phyloP scores from a whole-genome alignment of 2,113 vertebrate genomes.

The Lontra canadensis region DNA sequence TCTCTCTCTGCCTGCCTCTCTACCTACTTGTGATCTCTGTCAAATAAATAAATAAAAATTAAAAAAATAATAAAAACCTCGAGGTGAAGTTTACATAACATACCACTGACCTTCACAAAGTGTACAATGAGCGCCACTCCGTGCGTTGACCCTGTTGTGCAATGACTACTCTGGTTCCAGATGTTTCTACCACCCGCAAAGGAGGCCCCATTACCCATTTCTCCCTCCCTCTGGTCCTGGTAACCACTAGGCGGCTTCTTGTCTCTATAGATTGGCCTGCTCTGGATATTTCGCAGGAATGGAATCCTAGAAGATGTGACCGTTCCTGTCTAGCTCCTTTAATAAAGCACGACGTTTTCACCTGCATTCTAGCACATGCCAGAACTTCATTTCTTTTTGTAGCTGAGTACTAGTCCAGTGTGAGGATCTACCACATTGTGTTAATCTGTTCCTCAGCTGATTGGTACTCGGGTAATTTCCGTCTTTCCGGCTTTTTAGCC shows the following conservation, averaged over 20 bases:
- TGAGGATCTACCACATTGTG: neutral
- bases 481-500: accelerated
- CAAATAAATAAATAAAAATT: too few species aligned
- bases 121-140: neutral
- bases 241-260: neutral
- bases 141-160: too few species aligned
- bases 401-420: neutral
- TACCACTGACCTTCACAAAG: neutral
- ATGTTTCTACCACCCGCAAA: neutral
- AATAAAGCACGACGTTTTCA: neutral
- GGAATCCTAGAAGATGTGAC: neutral
- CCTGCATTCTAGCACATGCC: neutral
- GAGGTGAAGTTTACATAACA: neutral
- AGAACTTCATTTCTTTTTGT: neutral
- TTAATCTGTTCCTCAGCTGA: neutral
- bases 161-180: neutral
- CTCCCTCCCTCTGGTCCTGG: neutral
- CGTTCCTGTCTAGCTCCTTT: neutral
- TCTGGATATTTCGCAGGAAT: neutral
- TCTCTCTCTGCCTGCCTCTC: too few species aligned
- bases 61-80: too few species aligned
- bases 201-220: neutral
- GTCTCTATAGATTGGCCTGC: neutral
- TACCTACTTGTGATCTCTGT: too few species aligned
- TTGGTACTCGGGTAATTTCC: neutral